Evolutionary conservation across 2,113 vertebrate species (phyloP), one percentile per base, ranked within the genome.

Genomic region (Paramisgurnus dabryanus): DNA sequence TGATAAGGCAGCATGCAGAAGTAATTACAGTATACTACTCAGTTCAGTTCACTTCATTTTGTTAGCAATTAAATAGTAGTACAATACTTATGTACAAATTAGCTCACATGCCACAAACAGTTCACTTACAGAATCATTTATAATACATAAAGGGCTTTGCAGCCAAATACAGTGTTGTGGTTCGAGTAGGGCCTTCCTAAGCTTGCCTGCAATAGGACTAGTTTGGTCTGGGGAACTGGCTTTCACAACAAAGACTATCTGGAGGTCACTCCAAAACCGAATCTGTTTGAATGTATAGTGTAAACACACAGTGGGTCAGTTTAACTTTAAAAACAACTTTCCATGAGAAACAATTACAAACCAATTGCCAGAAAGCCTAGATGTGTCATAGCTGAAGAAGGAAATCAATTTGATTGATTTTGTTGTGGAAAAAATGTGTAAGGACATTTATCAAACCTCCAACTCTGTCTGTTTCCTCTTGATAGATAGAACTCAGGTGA

Each of bases 351-450:
- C 53, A 74, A 74, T 45, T 61, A 45, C 71, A 74, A 61, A 74
- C 53, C 50, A 63, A 39, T 49, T 63, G 67, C 57, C 43, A 39
- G 58, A 79, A 39, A 71, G 34, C 57, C 60, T 55, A 40, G 50
- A 65, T 72, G 57, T 72, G 68, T 80, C 60, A 72, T 65, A 80
- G 68, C 68, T 55, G 68, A 80, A 64, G 34, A 55, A 17, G 18
- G 60, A 34, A 72, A 80, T 72, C 68, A 27, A 49, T 80, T 45
- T 64, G 69, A 80, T 66, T 66, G 69, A 80, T 80, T 77, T 18
- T 77, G 39, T 41, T 65, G 49, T 80, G 58, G 78, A 65, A 72
- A 76, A 73, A 66, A 27, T n/a, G 79, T 5, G 18, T 53, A 76
- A 76, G 39, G 57, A 50, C 65, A 68, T 76, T 75, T 68, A 60